Base-by-base conservation (phyloP, 2,797 vertebrate genomes). In the Crenuchus spilurus region DNA sequence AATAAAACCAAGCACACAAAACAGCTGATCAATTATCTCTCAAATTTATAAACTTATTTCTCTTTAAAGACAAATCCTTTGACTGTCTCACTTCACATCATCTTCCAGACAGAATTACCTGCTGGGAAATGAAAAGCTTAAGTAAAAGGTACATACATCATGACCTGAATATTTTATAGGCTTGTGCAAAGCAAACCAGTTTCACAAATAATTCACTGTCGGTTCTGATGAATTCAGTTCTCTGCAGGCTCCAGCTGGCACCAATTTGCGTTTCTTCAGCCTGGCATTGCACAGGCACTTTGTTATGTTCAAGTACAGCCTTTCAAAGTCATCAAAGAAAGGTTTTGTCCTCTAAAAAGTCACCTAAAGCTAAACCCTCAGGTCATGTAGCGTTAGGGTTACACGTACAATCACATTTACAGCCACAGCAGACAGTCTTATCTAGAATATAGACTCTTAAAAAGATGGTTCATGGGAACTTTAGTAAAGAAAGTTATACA, bases 1-100 rank as follows among this genome's bases (percentile, higher is more conserved):
- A 46, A 1, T 75, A 74, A 65, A 84, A 31, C 72, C 24, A 72
- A 78, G 69, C 49, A 70, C 35, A 72, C 37, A 75, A 69, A 68
- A 64, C n/a, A 18, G 37, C 67, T 35, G 6, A 51, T 74, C 77
- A 74, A 81, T 82, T 55, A 78, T 63, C 41, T 61, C 2, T 14
- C n/a, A 22, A 67, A 72, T 65, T n/a, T n/a, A n/a, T 30, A 71
- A 65, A 64, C n/a, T n/a, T 31, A n/a, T 22, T 65, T 82, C 80
- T 74, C 55, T 39, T 52, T 33, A 1, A 33, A 28, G 64, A 57
- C 35, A 67, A 75, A 80, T 3, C 31, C 61, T 22, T 18, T 48
- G 69, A 77, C 73, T 64, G 39, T 81, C 79, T 84, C 57, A 18
- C 54, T 68, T 55, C 16, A 28, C 7, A n/a, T 57, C 11, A 18